Evolutionary conservation across 1,140 invertebrate genomes (phyloP).

Genomic region (Trichonephila clavata): DNA sequence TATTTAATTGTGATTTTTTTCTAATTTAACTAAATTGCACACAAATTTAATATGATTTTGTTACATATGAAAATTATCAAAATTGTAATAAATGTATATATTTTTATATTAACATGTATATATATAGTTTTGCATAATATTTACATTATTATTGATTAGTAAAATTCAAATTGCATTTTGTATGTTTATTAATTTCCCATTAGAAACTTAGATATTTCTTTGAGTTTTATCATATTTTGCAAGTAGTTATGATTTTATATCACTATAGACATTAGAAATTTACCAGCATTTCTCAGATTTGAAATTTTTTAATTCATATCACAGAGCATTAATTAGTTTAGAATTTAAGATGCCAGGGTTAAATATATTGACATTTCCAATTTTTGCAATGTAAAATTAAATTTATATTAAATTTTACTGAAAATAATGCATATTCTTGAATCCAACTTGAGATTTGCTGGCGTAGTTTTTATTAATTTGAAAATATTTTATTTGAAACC

Average conservation of each 20-base stretch:
- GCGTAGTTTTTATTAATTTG: constrained; percentile 42
- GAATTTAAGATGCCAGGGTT: too few species aligned
- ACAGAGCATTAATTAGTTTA: too few species aligned
- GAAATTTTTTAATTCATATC: too few species aligned
- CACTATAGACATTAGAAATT: constrained; percentile 46
- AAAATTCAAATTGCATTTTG: neutral
- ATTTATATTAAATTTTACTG: neutral
- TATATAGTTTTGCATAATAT: too few species aligned
- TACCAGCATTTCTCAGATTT: constrained; percentile 42
- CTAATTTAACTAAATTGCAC: too few species aligned
- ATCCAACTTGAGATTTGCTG: constrained; percentile 36
- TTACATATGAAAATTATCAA: too few species aligned
- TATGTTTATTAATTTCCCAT: constrained; percentile 43
- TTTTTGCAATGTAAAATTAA: too few species aligned
- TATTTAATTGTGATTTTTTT: too few species aligned
- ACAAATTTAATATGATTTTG: too few species aligned
- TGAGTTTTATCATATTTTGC: constrained; percentile 52
- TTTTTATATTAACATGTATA: neutral
- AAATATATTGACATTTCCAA: too few species aligned
- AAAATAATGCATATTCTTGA: neutral
- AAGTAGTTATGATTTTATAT: constrained; percentile 63
- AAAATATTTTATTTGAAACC: constrained; percentile 65
- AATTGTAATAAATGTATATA: neutral
- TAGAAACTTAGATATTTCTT: constrained; percentile 69
- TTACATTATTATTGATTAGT: too few species aligned